Percentiles rank a stretch among this genome's conserved stretches.
Conservation (phyloP, 2,888 invertebrate species). For the Pammene aurita region DNA sequence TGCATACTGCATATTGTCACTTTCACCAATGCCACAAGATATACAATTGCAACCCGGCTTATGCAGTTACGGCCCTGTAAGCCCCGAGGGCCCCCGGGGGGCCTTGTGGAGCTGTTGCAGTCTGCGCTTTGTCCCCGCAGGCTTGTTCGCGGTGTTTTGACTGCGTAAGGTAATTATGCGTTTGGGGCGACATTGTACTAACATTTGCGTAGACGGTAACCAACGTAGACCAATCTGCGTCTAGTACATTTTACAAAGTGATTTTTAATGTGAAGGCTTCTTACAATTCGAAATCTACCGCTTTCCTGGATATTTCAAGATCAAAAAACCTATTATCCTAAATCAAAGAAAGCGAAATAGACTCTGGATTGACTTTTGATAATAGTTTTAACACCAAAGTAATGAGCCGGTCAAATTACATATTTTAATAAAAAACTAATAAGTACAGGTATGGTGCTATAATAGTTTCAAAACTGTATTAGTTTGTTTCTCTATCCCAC, state of each 20-base stretch:
- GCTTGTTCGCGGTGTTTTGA: constrained; percentile 27
- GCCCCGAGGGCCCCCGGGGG: neutral
- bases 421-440: no score
- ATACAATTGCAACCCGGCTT: neutral
- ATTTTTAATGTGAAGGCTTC: neutral
- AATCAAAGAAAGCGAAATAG: no score
- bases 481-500: no score
- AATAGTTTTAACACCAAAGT: no score
- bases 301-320: no score
- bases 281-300: no score
- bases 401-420: no score
- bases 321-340: no score
- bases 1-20: neutral
- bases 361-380: no score
- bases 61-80: no score
- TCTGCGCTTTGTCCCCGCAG: constrained; percentile 18
- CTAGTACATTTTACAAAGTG: neutral
- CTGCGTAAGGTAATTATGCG: constrained; percentile 25
- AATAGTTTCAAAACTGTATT: no score
- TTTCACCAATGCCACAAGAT: neutral
- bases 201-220: neutral
- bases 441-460: no score
- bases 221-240: constrained; percentile 10
- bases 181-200: constrained; percentile 12
- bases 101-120: constrained; percentile 3